Evolutionary conservation across 2,888 invertebrate species (phyloP).

Genomic region (Tyria jacobaeae): DNA sequence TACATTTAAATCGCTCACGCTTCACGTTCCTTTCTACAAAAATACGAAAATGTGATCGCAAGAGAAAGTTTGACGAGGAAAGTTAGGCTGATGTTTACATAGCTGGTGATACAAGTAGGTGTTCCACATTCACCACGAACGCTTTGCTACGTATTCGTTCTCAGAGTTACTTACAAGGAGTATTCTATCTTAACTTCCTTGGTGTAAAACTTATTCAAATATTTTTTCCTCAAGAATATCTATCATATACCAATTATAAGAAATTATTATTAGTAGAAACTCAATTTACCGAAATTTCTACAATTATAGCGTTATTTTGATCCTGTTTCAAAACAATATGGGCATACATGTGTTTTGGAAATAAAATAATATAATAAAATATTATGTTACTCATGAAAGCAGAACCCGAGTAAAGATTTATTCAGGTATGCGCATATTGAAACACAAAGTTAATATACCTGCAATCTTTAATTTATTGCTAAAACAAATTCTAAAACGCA

Average conservation of each 20-base stretch:
- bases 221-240: neutral
- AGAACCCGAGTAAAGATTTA: neutral
- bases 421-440: neutral
- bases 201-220: neutral
- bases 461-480: conserved; percentile 20
- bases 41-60: conserved; percentile 74
- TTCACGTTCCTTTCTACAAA: conserved; percentile 68
- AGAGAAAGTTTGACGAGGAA: conserved; percentile 61
- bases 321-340: neutral
- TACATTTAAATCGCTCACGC: conserved; percentile 72
- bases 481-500: conserved; percentile 17
- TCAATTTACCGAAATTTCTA: neutral
- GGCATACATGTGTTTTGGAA: no score
- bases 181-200: neutral
- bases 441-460: conserved; percentile 8
- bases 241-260: no score
- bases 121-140: conserved; percentile 8
- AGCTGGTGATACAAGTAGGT: conserved; percentile 59
- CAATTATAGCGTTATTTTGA: neutral
- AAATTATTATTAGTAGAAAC: neutral
- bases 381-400: neutral
- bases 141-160: neutral
- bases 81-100: conserved; percentile 69
- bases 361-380: no score
- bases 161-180: no score